Evolutionary conservation across 1,140 invertebrate genomes (phyloP), one percentile per base, ranked within the genome.

Genomic region (Thaumatotibia leucotreta): DNA sequence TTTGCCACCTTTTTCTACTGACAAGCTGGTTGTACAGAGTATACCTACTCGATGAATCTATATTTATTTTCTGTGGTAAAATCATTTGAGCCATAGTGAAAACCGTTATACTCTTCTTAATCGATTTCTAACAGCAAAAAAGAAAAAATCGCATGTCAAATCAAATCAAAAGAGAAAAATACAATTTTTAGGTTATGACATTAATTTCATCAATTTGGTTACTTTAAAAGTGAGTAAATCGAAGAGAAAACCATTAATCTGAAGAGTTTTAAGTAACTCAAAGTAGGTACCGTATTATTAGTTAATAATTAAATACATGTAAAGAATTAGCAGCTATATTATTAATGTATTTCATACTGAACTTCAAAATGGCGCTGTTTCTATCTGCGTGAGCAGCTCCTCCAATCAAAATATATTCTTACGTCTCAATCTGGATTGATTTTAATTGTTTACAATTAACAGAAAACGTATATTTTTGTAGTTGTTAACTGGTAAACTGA

Each of bases 401-500:
- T 49, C 39, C 27, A 39, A 11, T 64, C 35, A 31, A 23, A 54
- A 27, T 20, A 27, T 58, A 45, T 58, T 58, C 14, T 58, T 27
- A 58, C 22, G 27, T 24, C 9, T 11, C n/a, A n/a, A 10, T 29
- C 20, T 5, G 29, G 52, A 58, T 65, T 67, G 65, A 45, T 62
- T 64, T 69, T 68, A 65, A 72, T 67, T 72, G 66, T 74, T 70
- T 64, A 70, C 61, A 72, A 58, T 61, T 73, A 73, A 50, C 22
- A 66, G 39, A 50, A 64, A 35, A 70, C 52, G 65, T 70, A 68
- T 70, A 71, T 66, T 71, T 61, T 75, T 69, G 52, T 58, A 31
- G 52, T 8, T 58, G n/a, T 58, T 29, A 31, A n/a, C 73, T 78
- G 79, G 77, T 84, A 80, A 84, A 82, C 66, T 80, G 77, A 75